phyloP scores from a whole-genome alignment of 2,888 invertebrate genomes.

The Stenoptilia bipunctidactyla region DNA sequence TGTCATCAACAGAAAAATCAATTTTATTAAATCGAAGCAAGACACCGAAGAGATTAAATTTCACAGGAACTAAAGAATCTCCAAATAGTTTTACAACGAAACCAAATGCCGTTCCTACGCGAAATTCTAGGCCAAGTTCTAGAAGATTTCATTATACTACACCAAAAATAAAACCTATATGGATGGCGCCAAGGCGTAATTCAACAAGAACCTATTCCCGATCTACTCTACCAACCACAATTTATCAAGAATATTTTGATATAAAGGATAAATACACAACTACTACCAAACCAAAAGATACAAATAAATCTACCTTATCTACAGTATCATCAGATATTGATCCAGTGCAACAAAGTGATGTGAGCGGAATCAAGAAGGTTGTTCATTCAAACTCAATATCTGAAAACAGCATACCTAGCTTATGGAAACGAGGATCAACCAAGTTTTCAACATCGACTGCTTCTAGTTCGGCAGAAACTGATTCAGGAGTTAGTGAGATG shows the following conservation, averaged over 20 bases:
- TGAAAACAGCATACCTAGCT: constrained; percentile 57
- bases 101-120: constrained; percentile 28
- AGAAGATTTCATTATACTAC: constrained; percentile 53
- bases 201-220: constrained; percentile 28
- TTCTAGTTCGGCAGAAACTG: constrained; percentile 29
- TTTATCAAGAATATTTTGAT: constrained; percentile 55
- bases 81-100: constrained; percentile 47
- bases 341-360: constrained; percentile 53
- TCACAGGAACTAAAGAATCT: constrained; percentile 41
- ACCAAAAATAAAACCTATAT: constrained; percentile 46
- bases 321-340: constrained; percentile 62
- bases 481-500: constrained; percentile 34
- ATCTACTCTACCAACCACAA: constrained; percentile 40
- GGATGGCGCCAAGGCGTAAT: constrained; percentile 54
- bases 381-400: constrained; percentile 50
- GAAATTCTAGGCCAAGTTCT: constrained; percentile 27
- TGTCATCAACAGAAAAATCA: constrained; percentile 34
- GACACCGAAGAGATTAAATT: constrained; percentile 47
- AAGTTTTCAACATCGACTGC: constrained; percentile 43
- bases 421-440: constrained; percentile 64
- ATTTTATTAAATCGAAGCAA: constrained; percentile 35
- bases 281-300: constrained; percentile 23
- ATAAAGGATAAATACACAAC: constrained; percentile 40
- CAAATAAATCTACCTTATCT: constrained; percentile 37
- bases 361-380: constrained; percentile 43